These are phyloP conservation scores for Myathropa florea DNA, from an alignment of 2,888 invertebrate species.

Conservation along the genomic window DNA sequence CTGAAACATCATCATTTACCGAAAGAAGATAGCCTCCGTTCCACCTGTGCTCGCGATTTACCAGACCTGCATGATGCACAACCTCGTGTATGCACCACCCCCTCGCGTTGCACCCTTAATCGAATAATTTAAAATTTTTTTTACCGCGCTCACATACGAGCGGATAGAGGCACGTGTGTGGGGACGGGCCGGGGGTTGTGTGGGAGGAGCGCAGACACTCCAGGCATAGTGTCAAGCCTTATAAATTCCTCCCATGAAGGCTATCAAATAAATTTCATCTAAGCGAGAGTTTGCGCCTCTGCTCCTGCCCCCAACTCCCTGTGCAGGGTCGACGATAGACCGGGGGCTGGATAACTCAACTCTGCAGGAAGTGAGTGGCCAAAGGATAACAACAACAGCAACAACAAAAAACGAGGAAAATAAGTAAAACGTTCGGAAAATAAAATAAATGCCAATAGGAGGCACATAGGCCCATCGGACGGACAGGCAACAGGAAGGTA, in stretches of 20 bases:
- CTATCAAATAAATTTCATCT: constrained; percentile 65
- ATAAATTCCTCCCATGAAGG: constrained; percentile 57
- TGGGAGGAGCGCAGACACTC: neutral
- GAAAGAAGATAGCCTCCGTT: constrained; percentile 35
- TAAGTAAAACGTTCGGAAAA: constrained; percentile 49
- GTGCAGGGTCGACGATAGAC: neutral
- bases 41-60: constrained; percentile 27
- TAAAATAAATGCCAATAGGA: constrained; percentile 70
- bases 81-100: neutral
- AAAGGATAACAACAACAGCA: neutral
- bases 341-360: constrained; percentile 15
- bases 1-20: constrained; percentile 65
- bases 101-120: neutral
- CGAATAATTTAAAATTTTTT: constrained; percentile 62
- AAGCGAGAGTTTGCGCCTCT: constrained; percentile 34
- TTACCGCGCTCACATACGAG: constrained; percentile 35
- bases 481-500: constrained; percentile 56
- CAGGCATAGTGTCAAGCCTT: constrained; percentile 56
- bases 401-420: constrained; percentile 24
- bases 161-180: neutral
- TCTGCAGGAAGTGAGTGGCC: constrained; percentile 18
- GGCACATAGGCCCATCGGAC: constrained; percentile 43
- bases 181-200: neutral
- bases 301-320: neutral
- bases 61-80: constrained; percentile 3